A percentile compares a stretch with the other conserved stretches of the same genome.
Conservation (phyloP, 2,888 invertebrate genomes). For the Tricholauxania praeusta region DNA sequence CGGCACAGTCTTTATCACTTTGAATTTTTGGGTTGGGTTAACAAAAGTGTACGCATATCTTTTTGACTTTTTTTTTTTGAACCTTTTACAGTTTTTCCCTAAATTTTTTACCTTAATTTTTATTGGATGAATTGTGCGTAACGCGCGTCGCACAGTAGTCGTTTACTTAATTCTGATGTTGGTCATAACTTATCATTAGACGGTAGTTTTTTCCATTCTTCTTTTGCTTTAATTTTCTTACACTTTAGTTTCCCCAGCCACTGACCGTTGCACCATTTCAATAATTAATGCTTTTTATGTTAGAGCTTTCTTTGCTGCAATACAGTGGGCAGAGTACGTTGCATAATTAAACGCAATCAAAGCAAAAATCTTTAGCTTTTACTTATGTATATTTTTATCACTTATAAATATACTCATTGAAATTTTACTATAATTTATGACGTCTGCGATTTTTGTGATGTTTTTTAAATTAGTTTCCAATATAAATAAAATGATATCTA, state of each 20-base stretch:
- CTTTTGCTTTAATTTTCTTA: too few relatives aligned
- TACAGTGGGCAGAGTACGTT: slow-evolving; percentile 6
- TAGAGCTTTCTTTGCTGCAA: not conserved
- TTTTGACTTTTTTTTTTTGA: slow-evolving; percentile 5
- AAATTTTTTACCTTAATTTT: not conserved
- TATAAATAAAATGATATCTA: too few relatives aligned
- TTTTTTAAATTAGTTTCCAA: too few relatives aligned
- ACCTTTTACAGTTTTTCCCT: not conserved
- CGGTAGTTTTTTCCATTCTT: not conserved
- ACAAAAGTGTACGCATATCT: not conserved
- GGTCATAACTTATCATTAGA: slow-evolving; percentile 24
- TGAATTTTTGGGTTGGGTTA: slow-evolving; percentile 26
- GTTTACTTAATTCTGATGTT: slow-evolving; percentile 24
- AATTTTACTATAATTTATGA: too few relatives aligned
- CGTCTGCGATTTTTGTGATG: too few relatives aligned
- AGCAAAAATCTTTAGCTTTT: too few relatives aligned
- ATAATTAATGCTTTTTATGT: not conserved
- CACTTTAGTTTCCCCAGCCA: too few relatives aligned
- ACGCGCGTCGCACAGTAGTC: slow-evolving; percentile 27
- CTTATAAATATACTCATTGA: too few relatives aligned
- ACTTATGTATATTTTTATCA: too few relatives aligned
- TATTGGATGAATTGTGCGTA: not conserved
- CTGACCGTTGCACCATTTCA: not conserved
- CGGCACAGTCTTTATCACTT: not conserved
- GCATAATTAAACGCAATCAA: too few relatives aligned